phyloP scores from a whole-genome alignment of 1,140 invertebrate genomes.

The Lasioglossum albipes region DNA sequence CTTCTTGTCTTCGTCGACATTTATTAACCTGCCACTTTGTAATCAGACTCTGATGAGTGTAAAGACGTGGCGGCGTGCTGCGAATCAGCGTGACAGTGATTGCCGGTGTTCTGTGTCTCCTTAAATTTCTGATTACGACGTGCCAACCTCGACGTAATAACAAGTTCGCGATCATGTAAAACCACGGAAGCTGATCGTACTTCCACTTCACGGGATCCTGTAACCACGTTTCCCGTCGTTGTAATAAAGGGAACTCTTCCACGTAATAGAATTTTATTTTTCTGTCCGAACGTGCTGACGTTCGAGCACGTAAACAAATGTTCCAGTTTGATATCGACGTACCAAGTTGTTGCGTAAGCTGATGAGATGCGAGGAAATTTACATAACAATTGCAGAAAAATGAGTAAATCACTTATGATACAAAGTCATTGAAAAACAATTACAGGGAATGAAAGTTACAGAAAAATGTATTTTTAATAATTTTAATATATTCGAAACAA shows the following conservation, averaged over 20 bases:
- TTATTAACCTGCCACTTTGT: not conserved
- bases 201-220: not conserved
- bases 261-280: not conserved
- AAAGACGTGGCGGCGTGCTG: not conserved
- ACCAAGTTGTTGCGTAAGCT: too few species aligned
- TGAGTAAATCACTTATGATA: too few species aligned
- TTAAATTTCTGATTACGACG: slow-evolving; percentile 12
- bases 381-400: too few species aligned
- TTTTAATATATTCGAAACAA: too few species aligned
- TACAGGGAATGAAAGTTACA: too few species aligned
- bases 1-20: not conserved
- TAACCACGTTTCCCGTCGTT: not conserved
- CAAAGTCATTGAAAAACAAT: too few species aligned
- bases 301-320: too few species aligned
- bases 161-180: not conserved
- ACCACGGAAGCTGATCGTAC: slow-evolving; percentile 5
- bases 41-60: not conserved
- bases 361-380: too few species aligned
- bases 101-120: not conserved
- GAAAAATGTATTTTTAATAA: too few species aligned
- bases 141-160: slow-evolving; percentile 5
- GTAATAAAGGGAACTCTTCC: not conserved
- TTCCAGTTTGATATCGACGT: too few species aligned
- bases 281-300: not conserved
- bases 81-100: slow-evolving; percentile 5